Evolutionary conservation across 2,113 vertebrate genomes (phyloP).

Genomic region (Pachyramphus minor): DNA sequence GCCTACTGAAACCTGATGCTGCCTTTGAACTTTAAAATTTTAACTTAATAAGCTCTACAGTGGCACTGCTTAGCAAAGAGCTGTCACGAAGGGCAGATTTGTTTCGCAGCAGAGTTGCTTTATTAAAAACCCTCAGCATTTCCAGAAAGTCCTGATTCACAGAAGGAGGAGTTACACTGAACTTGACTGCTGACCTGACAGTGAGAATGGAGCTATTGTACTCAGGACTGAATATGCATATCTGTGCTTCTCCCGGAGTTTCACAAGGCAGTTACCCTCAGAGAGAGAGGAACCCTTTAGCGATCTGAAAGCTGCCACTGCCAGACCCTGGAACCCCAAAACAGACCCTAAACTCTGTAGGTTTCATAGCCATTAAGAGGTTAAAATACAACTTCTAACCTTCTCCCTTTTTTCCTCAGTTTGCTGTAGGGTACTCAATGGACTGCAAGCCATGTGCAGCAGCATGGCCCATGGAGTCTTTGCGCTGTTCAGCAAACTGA

Average conservation of each 20-base stretch:
- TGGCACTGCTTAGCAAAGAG: constrained; percentile 2
- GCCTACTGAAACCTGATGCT: constrained; percentile 54
- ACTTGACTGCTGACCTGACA: constrained; percentile 65
- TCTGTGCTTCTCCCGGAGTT: constrained; percentile 14
- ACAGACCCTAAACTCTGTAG: background rate
- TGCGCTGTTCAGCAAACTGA: constrained; percentile 5
- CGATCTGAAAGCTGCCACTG: constrained; percentile 9
- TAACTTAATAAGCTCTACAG: constrained; percentile 30
- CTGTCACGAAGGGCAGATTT: constrained; percentile 37
- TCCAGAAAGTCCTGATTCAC: constrained; percentile 52
- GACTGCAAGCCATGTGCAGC: background rate
- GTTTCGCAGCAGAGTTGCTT: constrained; percentile 32
- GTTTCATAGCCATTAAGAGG: background rate
- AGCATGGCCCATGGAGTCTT: background rate
- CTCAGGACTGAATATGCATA: constrained; percentile 45
- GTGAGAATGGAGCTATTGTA: constrained; percentile 65
- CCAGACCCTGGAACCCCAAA: background rate
- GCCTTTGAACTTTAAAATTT: constrained; percentile 63
- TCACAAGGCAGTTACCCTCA: background rate
- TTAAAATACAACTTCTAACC: constrained; percentile 14
- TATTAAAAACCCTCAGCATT: constrained; percentile 52
- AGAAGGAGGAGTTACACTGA: constrained; percentile 57
- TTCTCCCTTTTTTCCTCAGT: background rate
- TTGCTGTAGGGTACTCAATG: constrained; percentile 7
- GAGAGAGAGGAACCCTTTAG: background rate